phyloP scores from a whole-genome alignment of 2,113 vertebrate species.

The Oreocharis arfaki region DNA sequence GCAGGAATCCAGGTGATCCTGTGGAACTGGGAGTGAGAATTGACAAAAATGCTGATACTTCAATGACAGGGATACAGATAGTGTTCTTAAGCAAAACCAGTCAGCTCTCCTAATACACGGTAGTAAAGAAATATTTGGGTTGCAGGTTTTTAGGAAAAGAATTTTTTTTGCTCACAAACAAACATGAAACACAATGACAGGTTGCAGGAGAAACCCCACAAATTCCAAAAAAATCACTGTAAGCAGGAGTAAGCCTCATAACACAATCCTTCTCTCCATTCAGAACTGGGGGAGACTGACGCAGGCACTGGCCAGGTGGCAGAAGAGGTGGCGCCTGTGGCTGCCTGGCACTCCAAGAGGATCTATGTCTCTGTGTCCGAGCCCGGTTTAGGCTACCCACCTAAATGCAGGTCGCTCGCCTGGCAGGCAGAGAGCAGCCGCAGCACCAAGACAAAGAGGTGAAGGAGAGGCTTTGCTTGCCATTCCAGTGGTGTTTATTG shows the following conservation, averaged over 20 bases:
- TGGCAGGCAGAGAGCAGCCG: too few relatives aligned
- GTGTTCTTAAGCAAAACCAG: neutral
- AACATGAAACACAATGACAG: neutral
- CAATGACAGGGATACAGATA: neutral
- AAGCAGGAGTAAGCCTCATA: neutral
- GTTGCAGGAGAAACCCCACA: accelerated
- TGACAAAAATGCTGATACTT: neutral
- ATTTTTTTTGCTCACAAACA: neutral
- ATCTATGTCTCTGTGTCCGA: too few relatives aligned
- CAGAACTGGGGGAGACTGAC: neutral
- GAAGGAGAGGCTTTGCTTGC: too few relatives aligned
- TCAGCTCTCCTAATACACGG: neutral
- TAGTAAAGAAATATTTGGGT: neutral
- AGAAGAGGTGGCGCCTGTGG: too few relatives aligned
- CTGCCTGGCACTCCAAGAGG: too few relatives aligned
- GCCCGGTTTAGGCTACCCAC: too few relatives aligned
- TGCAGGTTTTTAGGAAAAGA: neutral
- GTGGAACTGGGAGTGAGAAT: neutral
- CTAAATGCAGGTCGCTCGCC: too few relatives aligned
- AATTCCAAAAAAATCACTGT: neutral
- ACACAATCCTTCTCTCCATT: neutral
- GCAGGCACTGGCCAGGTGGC: too few relatives aligned
- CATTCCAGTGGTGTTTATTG: too few relatives aligned
- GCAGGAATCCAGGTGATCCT: neutral
- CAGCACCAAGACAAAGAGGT: too few relatives aligned